A percentile compares a stretch with the other conserved stretches of the same genome.
phyloP scores from a whole-genome alignment of 2,888 invertebrate species.

The Hirtodrosophila cameraria region DNA sequence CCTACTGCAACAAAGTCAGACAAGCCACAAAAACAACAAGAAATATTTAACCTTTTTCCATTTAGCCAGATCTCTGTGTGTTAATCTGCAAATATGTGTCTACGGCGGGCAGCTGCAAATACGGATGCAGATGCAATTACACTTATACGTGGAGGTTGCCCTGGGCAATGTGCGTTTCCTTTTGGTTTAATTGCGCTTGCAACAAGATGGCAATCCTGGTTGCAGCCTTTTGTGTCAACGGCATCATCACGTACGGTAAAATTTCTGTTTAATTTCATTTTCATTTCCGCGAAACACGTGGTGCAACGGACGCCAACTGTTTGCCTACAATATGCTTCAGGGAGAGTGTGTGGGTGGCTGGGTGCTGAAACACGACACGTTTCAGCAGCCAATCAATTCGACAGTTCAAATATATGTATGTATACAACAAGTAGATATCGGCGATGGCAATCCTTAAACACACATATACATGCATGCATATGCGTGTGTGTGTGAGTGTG shows the following conservation, averaged over 20 bases:
- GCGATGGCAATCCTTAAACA: conserved; percentile 24
- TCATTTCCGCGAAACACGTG: conserved; percentile 64
- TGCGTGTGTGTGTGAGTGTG: neutral
- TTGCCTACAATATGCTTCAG: conserved; percentile 20
- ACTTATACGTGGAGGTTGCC: conserved; percentile 30
- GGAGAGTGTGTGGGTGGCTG: neutral
- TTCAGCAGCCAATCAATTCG: conserved; percentile 66
- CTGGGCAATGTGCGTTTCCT: conserved; percentile 53
- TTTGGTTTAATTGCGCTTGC: conserved; percentile 70
- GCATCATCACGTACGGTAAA: conserved; percentile 50
- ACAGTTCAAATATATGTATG: conserved; percentile 51
- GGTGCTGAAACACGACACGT: conserved; percentile 30
- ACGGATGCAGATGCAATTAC: conserved; percentile 42
- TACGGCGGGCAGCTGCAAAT: conserved; percentile 23
- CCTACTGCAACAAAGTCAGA: conserved; percentile 7
- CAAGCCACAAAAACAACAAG: neutral
- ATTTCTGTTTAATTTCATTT: conserved; percentile 74
- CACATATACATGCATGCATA: conserved; percentile 6
- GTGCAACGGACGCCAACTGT: conserved; percentile 39
- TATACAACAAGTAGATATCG: conserved; percentile 40
- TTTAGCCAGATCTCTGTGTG: conserved; percentile 9
- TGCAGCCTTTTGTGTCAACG: conserved; percentile 20
- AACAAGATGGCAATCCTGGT: conserved; percentile 46
- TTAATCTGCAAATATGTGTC: conserved; percentile 60
- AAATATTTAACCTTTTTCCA: conserved; percentile 7